Conservation (phyloP, 2,797 vertebrate species). For the Enoplosus armatus region DNA sequence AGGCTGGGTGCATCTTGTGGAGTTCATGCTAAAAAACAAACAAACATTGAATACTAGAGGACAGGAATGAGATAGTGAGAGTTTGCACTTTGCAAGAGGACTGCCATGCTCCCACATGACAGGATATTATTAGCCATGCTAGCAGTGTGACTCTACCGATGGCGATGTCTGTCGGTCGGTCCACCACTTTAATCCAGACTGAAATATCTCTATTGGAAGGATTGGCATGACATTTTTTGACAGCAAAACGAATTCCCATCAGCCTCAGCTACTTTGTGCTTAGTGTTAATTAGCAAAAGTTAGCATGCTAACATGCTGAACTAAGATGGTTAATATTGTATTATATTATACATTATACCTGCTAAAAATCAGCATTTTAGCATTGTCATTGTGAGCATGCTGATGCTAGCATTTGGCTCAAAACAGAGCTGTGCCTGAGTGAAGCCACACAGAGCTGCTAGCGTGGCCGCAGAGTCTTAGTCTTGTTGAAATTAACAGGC, state of each 20-base stretch:
- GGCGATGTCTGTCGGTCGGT: not conserved
- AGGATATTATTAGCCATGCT: not conserved
- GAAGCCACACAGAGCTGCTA: not conserved
- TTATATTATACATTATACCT: not conserved
- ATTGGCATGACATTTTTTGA: not conserved
- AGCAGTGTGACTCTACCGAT: not conserved
- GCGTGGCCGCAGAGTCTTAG: not conserved
- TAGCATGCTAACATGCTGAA: not conserved
- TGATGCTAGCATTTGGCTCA: not conserved
- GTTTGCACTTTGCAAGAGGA: not conserved
- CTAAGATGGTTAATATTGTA: not conserved
- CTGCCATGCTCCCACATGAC: too few species aligned
- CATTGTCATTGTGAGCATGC: too few species aligned
- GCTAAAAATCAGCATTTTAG: not conserved
- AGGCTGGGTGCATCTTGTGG: conserved; percentile 31
- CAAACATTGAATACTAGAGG: not conserved
- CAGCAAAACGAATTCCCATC: too few species aligned
- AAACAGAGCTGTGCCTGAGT: not conserved
- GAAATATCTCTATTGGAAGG: not conserved
- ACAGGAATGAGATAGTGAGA: not conserved
- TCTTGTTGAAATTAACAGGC: conserved; percentile 16
- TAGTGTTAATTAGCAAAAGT: not conserved
- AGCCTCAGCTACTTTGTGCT: not conserved
- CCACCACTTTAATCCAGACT: not conserved
- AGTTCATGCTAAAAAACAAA: conserved; percentile 21